Evolutionary conservation across 2,888 invertebrate genomes (phyloP).

Genomic region (Eupeodes latifasciatus): DNA sequence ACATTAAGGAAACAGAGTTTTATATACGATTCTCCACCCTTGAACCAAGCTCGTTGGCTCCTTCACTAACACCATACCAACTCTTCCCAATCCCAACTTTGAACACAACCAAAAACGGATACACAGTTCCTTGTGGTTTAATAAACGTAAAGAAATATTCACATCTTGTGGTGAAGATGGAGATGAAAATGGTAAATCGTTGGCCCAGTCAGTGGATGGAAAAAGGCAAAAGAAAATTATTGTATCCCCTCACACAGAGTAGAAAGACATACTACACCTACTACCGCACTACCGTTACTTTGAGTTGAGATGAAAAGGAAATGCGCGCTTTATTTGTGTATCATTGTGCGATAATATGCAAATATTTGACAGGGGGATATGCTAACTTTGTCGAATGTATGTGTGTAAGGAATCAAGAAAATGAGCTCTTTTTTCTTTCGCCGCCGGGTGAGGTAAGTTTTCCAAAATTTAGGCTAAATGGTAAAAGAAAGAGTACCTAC

Average conservation of each 20-base stretch:
- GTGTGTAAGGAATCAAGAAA: neutral
- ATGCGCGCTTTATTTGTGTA: constrained; percentile 66
- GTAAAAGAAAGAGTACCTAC: neutral
- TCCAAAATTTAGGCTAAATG: neutral
- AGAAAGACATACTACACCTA: neutral
- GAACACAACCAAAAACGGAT: neutral
- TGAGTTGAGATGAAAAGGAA: constrained; percentile 39
- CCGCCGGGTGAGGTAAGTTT: neutral
- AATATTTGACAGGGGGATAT: constrained; percentile 53
- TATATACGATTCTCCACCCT: constrained; percentile 56
- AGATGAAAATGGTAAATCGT: neutral
- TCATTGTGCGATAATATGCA: constrained; percentile 74
- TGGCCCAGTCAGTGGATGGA: neutral
- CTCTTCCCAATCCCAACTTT: neutral
- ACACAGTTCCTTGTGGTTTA: constrained; percentile 65
- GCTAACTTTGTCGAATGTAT: constrained; percentile 25
- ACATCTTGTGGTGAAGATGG: constrained; percentile 55
- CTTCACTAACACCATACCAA: neutral
- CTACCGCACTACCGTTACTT: neutral
- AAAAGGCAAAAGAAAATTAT: constrained; percentile 45
- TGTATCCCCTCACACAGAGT: constrained; percentile 34
- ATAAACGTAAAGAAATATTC: constrained; percentile 75
- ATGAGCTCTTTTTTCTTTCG: constrained; percentile 4
- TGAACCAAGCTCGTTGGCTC: neutral
- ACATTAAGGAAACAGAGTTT: constrained; percentile 72